Base-by-base conservation (phyloP, 2,113 vertebrate species). In the Daboia siamensis region DNA sequence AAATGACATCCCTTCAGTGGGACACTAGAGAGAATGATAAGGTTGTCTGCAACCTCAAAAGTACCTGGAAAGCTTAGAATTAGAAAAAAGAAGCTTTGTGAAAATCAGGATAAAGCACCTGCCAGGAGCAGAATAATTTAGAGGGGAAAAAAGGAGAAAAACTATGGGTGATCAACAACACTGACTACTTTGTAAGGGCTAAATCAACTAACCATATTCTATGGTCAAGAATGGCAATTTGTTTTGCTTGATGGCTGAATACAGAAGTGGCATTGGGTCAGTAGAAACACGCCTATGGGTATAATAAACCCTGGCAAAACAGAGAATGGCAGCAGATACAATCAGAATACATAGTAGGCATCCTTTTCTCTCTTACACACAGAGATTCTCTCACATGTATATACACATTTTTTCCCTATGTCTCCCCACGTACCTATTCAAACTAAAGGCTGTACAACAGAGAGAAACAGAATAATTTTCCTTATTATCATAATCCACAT, bases 1-100 rank as follows among this genome's bases (percentile, higher is more conserved):
- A 94, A 96, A 92, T 97, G 97, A 98, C 97, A 97, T 96, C 95
- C 96, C 96, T 98, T 97, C 96, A 96, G 1, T 94, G 96, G 97
- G 96, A 97, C 92, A 90, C 86, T 94, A 90, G 59, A 96, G 94
- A 95, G 95, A 94, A 95, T 95, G 93, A 95, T 90, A 93, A 93
- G 94, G 95, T 97, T 94, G 90, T 91, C 94, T 94, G 91, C 94
- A 97, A n/a, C 88, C 91, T 92, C 94, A 80, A 94, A 93, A 95
- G 95, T 94, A 90, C 94, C 89, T 91, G 91, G 96, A 93, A 95
- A 96, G 95, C 94, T 96, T 94, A 97, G 96, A 97, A 96, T 94
- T 97, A 96, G 95, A 91, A 91, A 86, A 96, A 94, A 95, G 95
- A 97, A 93, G 93, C 91, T 96, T 93, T 0, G 86, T 90, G 96